Base-by-base conservation (phyloP, 2,113 vertebrate species). In the Seriola quinqueradiata region DNA sequence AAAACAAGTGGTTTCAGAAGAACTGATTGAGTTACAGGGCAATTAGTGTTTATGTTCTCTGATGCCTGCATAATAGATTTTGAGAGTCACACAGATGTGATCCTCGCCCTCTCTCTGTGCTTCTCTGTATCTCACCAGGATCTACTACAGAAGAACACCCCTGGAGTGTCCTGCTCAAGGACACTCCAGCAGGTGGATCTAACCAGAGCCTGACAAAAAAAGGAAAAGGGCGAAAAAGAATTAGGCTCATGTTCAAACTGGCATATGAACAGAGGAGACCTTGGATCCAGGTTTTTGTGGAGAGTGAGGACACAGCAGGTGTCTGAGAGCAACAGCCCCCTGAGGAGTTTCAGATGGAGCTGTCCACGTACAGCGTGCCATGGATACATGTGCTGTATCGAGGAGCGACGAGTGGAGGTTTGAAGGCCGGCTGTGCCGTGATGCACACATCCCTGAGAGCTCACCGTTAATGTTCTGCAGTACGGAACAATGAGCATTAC, bases 401-500 rank as follows among this genome's bases (percentile, higher is more conserved):
- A 52, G 61, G 42, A 63, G 68, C 54, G 7, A 63, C 84, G 25
- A 63, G 75, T 57, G 81, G 48, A 61, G 59, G 8, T 52, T 44
- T 16, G 70, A 44, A 57, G 36, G 50, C 68, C 3, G 9, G 44
- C 74, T 79, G 58, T 14, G 67, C 60, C 5, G 10, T 57, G 71
- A 87, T 54, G 87, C 86, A 19, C 71, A 85, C 83, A 23, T 77
- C 81, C 74, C 21, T 55, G 42, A 77, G 68, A 61, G 40, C 67
- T 86, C 74, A 34, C 38, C 3, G 23, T 55, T 86, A 79, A 92
- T 88, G 79, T 80, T 76, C 76, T 59, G 38, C 75, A 50, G 61
- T 14, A 83, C 36, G 60, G 85, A 91, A 87, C 82, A 82, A 63
- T 82, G 80, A 90, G 80, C 88, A 84, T 60, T 67, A 69, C 74